A percentile compares a stretch with the other conserved stretches of the same genome.
These are phyloP conservation scores for Macrobrachium nipponense DNA, from an alignment of 1,140 invertebrate genomes.

Conservation along the genomic window DNA sequence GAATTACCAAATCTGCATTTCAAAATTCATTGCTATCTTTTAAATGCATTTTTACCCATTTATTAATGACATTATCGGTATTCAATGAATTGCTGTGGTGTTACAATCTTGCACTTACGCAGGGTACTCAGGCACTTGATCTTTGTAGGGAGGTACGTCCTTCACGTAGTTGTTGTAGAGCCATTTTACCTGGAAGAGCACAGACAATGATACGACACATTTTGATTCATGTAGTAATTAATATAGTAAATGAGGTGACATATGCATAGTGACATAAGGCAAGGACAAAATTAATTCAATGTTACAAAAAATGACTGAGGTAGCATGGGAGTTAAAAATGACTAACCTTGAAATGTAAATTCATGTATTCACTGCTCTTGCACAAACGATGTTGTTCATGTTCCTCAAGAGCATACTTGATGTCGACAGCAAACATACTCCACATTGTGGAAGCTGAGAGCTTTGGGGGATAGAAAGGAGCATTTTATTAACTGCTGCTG, in stretches of 20 bases:
- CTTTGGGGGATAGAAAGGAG: conserved; percentile 71
- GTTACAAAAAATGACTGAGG: not conserved
- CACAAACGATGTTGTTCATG: conserved; percentile 95
- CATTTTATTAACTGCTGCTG: not conserved
- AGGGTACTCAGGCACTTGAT: conserved; percentile 93
- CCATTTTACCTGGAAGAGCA: conserved; percentile 79
- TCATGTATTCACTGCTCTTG: conserved; percentile 99
- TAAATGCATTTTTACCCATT: too few relatives aligned
- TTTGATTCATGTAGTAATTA: too few relatives aligned
- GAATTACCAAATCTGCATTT: not conserved
- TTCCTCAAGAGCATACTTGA: conserved; percentile 98
- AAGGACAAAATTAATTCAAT: too few relatives aligned
- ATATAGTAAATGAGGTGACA: not conserved
- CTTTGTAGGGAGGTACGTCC: conserved; percentile 96
- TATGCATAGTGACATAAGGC: too few relatives aligned
- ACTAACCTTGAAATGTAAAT: conserved; percentile 95
- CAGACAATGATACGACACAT: not conserved
- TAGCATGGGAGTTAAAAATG: not conserved
- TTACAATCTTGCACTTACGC: conserved; percentile 73
- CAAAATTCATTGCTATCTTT: not conserved
- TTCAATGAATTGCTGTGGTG: not conserved
- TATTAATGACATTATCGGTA: too few relatives aligned
- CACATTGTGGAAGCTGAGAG: conserved; percentile 97
- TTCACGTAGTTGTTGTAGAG: conserved; percentile 98
- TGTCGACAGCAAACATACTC: conserved; percentile 96